These are phyloP conservation scores for Anoplolepis gracilipes DNA, from an alignment of 1,140 invertebrate species.

Conservation along the genomic window DNA sequence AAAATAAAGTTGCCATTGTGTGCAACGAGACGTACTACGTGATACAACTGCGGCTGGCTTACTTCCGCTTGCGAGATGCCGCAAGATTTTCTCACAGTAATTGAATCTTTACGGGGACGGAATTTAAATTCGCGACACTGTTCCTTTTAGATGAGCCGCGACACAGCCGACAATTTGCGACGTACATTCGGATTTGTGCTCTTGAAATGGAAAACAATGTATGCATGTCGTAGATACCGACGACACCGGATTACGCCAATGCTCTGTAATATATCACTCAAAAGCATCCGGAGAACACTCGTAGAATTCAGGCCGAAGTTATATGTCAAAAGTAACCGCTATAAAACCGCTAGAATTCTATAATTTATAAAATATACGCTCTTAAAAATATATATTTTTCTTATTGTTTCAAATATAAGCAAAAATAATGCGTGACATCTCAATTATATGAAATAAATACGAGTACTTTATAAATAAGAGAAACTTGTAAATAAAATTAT, in stretches of 20 bases:
- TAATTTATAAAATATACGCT: slow-evolving; percentile 7
- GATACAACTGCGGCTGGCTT: slow-evolving; percentile 48
- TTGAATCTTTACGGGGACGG: slow-evolving; percentile 77
- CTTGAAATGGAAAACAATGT: slow-evolving; percentile 30
- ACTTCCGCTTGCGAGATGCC: slow-evolving; percentile 22
- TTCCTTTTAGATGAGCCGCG: neutral
- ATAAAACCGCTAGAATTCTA: neutral
- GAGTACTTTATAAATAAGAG: neutral
- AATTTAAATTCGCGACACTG: slow-evolving; percentile 77
- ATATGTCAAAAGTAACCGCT: neutral
- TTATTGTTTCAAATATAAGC: neutral
- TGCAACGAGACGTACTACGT: slow-evolving; percentile 48
- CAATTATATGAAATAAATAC: neutral
- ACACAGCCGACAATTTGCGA: slow-evolving; percentile 23
- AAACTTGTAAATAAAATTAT: neutral
- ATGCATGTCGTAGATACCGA: slow-evolving; percentile 19
- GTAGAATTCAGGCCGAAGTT: neutral
- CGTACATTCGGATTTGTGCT: neutral
- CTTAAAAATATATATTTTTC: neutral
- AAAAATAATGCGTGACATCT: neutral
- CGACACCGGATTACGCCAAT: slow-evolving; percentile 21
- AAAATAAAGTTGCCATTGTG: slow-evolving; percentile 46
- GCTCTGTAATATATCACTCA: slow-evolving; percentile 27
- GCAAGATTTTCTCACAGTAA: slow-evolving; percentile 77
- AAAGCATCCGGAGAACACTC: neutral